Conservation (phyloP, 2,888 invertebrate genomes). For the Orthosia gracilis region DNA sequence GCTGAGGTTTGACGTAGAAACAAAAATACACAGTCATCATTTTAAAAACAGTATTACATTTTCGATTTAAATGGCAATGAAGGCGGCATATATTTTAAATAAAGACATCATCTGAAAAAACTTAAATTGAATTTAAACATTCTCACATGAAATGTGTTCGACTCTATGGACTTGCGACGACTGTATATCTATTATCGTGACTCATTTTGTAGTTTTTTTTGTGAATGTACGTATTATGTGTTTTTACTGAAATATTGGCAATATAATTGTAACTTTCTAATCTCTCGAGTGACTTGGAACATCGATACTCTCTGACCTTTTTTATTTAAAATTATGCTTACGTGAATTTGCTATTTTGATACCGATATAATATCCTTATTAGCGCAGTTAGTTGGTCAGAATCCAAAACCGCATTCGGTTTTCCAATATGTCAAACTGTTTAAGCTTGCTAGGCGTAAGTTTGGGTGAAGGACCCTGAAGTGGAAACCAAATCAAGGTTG, state of each 20-base stretch:
- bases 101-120: conserved; percentile 35
- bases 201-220: conserved; percentile 90
- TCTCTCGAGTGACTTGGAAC: conserved; percentile 87
- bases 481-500: conserved; percentile 96
- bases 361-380: conserved; percentile 56
- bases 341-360: conserved; percentile 61
- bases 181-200: conserved; percentile 88
- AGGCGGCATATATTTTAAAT: conserved; percentile 18
- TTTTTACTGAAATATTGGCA: conserved; percentile 87
- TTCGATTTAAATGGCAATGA: conserved; percentile 47
- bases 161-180: conserved; percentile 90
- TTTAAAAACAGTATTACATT: conserved; percentile 24
- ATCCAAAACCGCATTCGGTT: conserved; percentile 77
- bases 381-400: conserved; percentile 61
- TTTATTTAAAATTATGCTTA: conserved; percentile 71
- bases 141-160: conserved; percentile 53
- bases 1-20: conserved; percentile 43
- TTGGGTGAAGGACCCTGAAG: conserved; percentile 92
- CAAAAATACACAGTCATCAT: conserved; percentile 1
- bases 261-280: conserved; percentile 83
- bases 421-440: conserved; percentile 78
- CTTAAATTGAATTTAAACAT: conserved; percentile 46
- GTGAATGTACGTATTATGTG: conserved; percentile 90
- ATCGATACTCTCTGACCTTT: conserved; percentile 82
- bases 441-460: conserved; percentile 83